Evolutionary conservation across 1,140 invertebrate species (phyloP), one percentile per base, ranked within the genome.

Genomic region (Zaprionus camerounensis): DNA sequence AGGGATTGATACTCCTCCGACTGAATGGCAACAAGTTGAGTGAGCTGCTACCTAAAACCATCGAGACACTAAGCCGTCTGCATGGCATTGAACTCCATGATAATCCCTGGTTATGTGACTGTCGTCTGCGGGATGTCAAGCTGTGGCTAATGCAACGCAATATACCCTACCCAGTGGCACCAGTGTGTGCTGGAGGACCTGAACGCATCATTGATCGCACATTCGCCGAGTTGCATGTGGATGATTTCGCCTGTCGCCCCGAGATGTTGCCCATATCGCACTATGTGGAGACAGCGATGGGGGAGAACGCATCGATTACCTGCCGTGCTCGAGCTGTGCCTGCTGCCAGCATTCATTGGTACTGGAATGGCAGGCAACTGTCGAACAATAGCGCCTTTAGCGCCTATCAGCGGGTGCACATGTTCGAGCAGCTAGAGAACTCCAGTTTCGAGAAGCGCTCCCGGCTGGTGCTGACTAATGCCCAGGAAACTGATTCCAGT

Each of bases 51-150:
- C 94, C 95, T 1, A 94, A 94, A 24, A 97, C 96, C 0, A 95
- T 97, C 26, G 96, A 97, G 76, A 95, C 95, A 5, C 82, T 97
- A 11, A 95, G 94, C 62, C 95, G 96, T 24, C 94, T 98, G 5
- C 96, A 97, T 81, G 97, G 96, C 41, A 96, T 98, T 65, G 97
- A 97, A 87, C 93, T 98, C 44, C 97, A 98, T 76, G 97, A 97
- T 65, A 99, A 99, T 93, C 97, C 97, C 0, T 98, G 97, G 97
- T 94, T 95, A 34, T 99, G 98, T 85, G 97, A 98, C 87, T 99
- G 97, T 91, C 95, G 96, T 20, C 91, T 98, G 62, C 93, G 97
- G 22, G 95, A 96, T 65, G 94, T 97, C 65, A 97, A 98, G 86
- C 94, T 96, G 75, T 98, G 97, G 97, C 92, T 99, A 34, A 95